Base-by-base conservation (phyloP, 2,113 vertebrate genomes). In the Amphiprion percula region DNA sequence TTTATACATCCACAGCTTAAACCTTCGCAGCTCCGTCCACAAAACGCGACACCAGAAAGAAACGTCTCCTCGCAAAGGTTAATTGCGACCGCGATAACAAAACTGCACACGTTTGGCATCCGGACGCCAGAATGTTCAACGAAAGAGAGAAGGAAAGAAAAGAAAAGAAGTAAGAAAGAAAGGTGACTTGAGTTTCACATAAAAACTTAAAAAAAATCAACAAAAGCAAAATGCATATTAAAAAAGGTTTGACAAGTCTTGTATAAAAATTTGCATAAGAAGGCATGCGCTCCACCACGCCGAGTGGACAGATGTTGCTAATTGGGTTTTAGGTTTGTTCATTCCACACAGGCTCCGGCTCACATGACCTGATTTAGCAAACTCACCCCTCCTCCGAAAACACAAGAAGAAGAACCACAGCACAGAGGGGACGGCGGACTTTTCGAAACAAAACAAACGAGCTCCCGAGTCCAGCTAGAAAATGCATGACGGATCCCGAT, bases 211-310 rank as follows among this genome's bases (percentile, higher is more conserved):
- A 82, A 75, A 53, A 53, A 23, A 53, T 9, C 33, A 55, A 80
- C 23, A 46, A 88, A 93, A 77, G 30, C 58, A 84, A 87, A 94
- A 37, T 94, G 90, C 92, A 94, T 93, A 92, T 91, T 77, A 80
- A 93, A 94, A 91, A 90, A 81, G 21, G 41, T 88, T 80, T 59
- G 64, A 93, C 86, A 91, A 90, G 88, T 84, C 71, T 79, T 39
- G 83, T 93, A 89, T 92, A 91, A 94, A 94, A 92, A 83, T 84
- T 95, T 95, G 95, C 94, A 94, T 94, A 95, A 95, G 88, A 92
- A 88, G 91, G 90, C 91, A 91, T 92, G 92, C 80, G 66, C 52
- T 87, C 77, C 75, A 74, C 85, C 58, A 39, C 60, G 77, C 73
- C n/a, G 69, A 89, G 64, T 55, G 80, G 89, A 83, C 80, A 65